Evolutionary conservation across 2,113 vertebrate genomes (phyloP), one percentile per base, ranked within the genome.

Genomic region (Athene cunicularia): DNA sequence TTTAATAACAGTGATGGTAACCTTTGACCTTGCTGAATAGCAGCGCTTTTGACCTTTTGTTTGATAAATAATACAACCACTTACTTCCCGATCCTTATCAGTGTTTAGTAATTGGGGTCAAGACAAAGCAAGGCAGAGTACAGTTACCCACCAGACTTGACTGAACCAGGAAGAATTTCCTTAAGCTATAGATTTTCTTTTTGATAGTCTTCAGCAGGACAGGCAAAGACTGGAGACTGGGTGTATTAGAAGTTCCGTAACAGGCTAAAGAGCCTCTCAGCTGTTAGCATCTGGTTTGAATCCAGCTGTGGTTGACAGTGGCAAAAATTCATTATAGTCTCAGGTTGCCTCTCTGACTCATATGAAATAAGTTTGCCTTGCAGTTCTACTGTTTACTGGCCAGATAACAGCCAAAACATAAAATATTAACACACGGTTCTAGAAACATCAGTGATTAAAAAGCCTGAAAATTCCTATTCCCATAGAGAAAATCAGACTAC

Each of bases 1-100:
- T 97, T 97, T 97, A 96, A 92, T 95, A 97, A 93, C 92, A 96
- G 92, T 96, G 92, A 96, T 98, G 94, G 94, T 97, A 98, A 97
- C 97, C 97, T 97, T 80, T 96, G 90, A 97, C 97, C 97, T 88
- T 80, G 43, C 49, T 94, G 94, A 97, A 98, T 90, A 95, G 93
- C 93, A 91, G 53, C 0, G 39, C 92, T 94, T 97, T 94, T 97
- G 97, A 97, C 96, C 97, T 96, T 97, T 90, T 90, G 85, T 97
- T 97, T 96, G 96, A 95, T 97, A 96, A 97, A 97, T 97, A 97
- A 95, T 97, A 58, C 84, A 92, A 90, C 88, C 96, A 97, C 97
- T 97, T 97, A 96, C 92, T 93, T 97, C 94, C 55, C 16, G 62
- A 96, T 97, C 70, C 82, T 97, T 97, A 97, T 97, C 97, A 81